Conservation (phyloP, 2,797 vertebrate species). For the Sciurus carolinensis region DNA sequence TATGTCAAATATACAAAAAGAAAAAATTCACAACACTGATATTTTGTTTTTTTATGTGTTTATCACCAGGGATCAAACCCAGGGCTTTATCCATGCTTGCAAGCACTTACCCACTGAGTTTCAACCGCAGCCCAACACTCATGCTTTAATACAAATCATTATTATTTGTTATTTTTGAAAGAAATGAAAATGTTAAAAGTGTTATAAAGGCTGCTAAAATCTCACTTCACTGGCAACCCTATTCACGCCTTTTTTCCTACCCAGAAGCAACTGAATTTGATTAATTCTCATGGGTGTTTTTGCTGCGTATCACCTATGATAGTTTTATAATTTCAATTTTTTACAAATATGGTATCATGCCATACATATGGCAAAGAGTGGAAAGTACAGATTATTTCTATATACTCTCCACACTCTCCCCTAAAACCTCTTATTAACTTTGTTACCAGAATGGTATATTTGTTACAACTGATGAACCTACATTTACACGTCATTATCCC, state of each 20-base stretch:
- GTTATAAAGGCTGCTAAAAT: conserved; percentile 24
- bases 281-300: conserved; percentile 22
- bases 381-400: neutral
- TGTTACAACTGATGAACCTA: too few species aligned
- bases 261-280: neutral
- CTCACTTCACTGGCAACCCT: neutral
- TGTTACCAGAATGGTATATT: neutral
- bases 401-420: too few species aligned
- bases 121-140: neutral
- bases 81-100: too few species aligned
- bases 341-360: neutral
- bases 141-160: neutral
- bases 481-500: neutral
- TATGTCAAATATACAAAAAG: too few species aligned
- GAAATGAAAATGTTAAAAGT: conserved; percentile 9
- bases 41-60: too few species aligned
- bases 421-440: neutral
- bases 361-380: neutral
- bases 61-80: too few species aligned
- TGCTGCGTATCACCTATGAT: neutral
- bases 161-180: neutral
- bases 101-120: neutral
- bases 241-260: neutral
- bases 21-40: too few species aligned
- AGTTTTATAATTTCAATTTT: conserved; percentile 7